Conservation (phyloP, 1,140 invertebrate genomes). For the Pseudomyrmex cubaensis region DNA sequence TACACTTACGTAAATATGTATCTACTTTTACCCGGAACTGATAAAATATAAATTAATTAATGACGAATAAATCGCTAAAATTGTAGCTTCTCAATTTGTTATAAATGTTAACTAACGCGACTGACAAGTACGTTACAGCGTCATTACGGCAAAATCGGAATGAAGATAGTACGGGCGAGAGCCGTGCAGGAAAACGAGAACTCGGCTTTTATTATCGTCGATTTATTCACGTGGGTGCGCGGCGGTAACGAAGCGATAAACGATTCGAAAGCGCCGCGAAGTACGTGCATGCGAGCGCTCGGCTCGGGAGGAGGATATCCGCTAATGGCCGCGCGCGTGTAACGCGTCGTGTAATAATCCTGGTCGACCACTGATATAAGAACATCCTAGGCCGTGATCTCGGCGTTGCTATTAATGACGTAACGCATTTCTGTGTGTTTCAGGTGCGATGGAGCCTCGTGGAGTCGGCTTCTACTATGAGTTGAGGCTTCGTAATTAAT, state of each 20-base stretch:
- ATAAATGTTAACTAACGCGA: too few relatives aligned
- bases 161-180: too few relatives aligned
- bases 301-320: slow-evolving; percentile 24
- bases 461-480: slow-evolving; percentile 82
- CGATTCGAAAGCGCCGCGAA: too few relatives aligned
- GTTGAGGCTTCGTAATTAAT: slow-evolving; percentile 82
- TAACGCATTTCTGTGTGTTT: slow-evolving; percentile 72
- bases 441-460: slow-evolving; percentile 81
- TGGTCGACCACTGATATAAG: slow-evolving; percentile 44
- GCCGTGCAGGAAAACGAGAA: not conserved
- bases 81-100: too few relatives aligned
- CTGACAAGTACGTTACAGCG: too few relatives aligned
- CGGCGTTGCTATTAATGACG: slow-evolving; percentile 53
- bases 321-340: slow-evolving; percentile 25
- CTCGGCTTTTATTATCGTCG: not conserved
- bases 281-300: not conserved
- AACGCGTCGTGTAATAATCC: slow-evolving; percentile 60
- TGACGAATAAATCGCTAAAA: too few relatives aligned
- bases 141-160: too few relatives aligned
- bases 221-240: not conserved
- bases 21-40: too few relatives aligned
- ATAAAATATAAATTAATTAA: too few relatives aligned
- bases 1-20: too few relatives aligned
- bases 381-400: slow-evolving; percentile 28
- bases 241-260: slow-evolving; percentile 1